Percentiles rank a stretch among this genome's conserved stretches.
Conservation (phyloP, 1,140 invertebrate species). For the Drosophila dunni region DNA sequence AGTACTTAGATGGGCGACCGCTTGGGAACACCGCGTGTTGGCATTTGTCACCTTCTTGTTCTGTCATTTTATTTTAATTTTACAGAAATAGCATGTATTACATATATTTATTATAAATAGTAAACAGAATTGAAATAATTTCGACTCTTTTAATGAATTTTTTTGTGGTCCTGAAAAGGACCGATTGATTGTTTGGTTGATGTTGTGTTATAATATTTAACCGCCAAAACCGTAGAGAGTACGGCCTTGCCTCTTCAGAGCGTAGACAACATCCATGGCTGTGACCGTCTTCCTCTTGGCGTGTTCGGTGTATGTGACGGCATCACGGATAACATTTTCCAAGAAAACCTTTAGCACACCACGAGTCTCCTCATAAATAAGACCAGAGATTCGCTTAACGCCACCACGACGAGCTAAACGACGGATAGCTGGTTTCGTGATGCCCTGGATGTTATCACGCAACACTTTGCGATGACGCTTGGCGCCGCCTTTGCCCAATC, state of each 20-base stretch:
- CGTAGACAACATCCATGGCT: slow-evolving; percentile 95
- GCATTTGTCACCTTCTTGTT: slow-evolving; percentile 2
- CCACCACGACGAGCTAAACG: slow-evolving; percentile 86
- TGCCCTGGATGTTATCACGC: slow-evolving; percentile 91
- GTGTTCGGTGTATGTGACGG: slow-evolving; percentile 92
- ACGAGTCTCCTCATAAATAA: slow-evolving; percentile 90
- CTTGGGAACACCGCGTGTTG: slow-evolving; percentile 86
- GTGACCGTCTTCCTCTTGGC: slow-evolving; percentile 93
- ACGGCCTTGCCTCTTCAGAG: slow-evolving; percentile 92
- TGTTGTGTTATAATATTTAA: slow-evolving; percentile 75
- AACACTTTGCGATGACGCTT: slow-evolving; percentile 89
- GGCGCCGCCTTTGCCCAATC: slow-evolving; percentile 88
- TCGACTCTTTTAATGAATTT: slow-evolving; percentile 1
- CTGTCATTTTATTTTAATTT: neutral
- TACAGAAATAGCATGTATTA: neutral
- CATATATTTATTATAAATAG: neutral
- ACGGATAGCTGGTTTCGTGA: slow-evolving; percentile 81
- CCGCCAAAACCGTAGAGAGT: slow-evolving; percentile 88
- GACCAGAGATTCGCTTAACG: slow-evolving; percentile 90
- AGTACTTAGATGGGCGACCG: slow-evolving; percentile 87
- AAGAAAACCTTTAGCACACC: slow-evolving; percentile 90
- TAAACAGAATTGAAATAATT: neutral
- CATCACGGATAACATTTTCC: slow-evolving; percentile 92
- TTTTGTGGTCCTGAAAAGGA: slow-evolving; percentile 32
- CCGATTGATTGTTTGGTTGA: slow-evolving; percentile 51